phyloP scores from a whole-genome alignment of 2,888 invertebrate genomes.

The Coecobrya sp. region DNA sequence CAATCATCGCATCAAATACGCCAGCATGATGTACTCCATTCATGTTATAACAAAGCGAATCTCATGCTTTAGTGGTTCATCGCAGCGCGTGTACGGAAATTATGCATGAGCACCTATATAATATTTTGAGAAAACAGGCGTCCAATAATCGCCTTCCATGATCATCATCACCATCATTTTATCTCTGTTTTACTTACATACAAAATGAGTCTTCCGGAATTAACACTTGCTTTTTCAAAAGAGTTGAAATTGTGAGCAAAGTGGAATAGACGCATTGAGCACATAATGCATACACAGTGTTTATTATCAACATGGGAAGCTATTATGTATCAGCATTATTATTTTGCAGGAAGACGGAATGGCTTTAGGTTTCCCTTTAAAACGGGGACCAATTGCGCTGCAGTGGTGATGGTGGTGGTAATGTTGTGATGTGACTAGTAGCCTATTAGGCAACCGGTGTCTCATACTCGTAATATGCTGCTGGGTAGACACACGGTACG shows the following conservation, averaged over 20 bases:
- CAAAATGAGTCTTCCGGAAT: constrained; percentile 57
- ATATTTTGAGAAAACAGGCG: constrained; percentile 11
- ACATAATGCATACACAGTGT: constrained; percentile 20
- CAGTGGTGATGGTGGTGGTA: constrained; percentile 17
- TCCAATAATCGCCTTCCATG: constrained; percentile 38
- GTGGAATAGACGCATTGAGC: constrained; percentile 7
- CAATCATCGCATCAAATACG: background rate
- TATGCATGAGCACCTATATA: background rate
- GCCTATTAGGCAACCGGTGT: constrained; percentile 77
- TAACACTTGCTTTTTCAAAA: constrained; percentile 53
- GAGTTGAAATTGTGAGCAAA: constrained; percentile 34
- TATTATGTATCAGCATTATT: constrained; percentile 45
- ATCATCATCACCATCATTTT: constrained; percentile 25
- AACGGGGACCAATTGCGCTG: constrained; percentile 49
- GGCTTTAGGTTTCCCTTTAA: constrained; percentile 6
- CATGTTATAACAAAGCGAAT: background rate
- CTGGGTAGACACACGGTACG: constrained; percentile 53
- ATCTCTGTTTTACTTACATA: constrained; percentile 57
- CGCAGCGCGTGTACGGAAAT: background rate
- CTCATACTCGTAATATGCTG: constrained; percentile 43
- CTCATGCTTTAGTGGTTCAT: background rate
- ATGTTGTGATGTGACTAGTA: constrained; percentile 22
- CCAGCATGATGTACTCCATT: background rate
- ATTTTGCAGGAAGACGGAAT: constrained; percentile 7
- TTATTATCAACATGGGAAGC: constrained; percentile 36